phyloP scores from a whole-genome alignment of 2,888 invertebrate genomes.

The Boloria euphrosyne region DNA sequence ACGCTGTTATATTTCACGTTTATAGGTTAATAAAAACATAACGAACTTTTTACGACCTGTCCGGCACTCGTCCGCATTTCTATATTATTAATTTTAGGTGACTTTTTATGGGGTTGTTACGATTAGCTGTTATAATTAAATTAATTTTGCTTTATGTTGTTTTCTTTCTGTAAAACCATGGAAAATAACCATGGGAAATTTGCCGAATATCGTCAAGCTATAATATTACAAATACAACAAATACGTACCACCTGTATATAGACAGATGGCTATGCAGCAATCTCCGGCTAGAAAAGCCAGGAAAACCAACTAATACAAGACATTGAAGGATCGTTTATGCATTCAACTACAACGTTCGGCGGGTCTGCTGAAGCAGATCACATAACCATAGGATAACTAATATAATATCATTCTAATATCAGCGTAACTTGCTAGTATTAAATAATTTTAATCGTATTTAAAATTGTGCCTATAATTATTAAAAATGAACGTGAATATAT shows the following conservation, averaged over 20 bases:
- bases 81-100: conserved; percentile 58
- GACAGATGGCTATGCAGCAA: no score
- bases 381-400: not conserved
- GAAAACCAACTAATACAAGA: no score
- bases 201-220: no score
- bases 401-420: no score
- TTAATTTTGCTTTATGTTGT: not conserved
- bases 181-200: no score
- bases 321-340: no score
- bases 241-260: no score
- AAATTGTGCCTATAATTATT: not conserved
- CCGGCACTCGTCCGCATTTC: conserved; percentile 50
- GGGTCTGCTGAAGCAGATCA: not conserved
- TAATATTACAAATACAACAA: no score
- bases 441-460: not conserved
- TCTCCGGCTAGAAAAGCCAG: no score
- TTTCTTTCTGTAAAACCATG: not conserved
- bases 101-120: conserved; percentile 30
- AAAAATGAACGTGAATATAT: not conserved
- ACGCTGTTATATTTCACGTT: conserved; percentile 62
- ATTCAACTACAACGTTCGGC: no score
- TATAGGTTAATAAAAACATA: conserved; percentile 64
- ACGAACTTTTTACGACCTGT: conserved; percentile 64
- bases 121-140: conserved; percentile 23
- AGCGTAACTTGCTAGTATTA: not conserved